phyloP scores from a whole-genome alignment of 53 echinoderm and acorn worm genomes.

The Echinarachnius parma region DNA sequence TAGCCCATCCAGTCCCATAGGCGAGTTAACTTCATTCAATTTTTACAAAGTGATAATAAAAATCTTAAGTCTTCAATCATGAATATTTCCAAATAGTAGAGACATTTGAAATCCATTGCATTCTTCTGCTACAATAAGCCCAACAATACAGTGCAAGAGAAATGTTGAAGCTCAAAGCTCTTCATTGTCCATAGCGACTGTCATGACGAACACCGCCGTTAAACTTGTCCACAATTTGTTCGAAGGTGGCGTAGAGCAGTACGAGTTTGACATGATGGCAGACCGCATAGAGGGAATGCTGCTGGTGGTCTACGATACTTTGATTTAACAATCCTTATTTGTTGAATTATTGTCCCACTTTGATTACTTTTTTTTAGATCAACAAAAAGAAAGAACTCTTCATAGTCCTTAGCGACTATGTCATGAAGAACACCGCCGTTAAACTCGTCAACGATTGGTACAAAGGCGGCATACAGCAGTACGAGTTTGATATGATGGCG shows the following conservation, averaged over 20 bases:
- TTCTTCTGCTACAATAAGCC: too few relatives aligned
- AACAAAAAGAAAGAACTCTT: constrained; percentile 26
- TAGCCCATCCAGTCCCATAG: too few relatives aligned
- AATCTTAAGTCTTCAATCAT: too few relatives aligned
- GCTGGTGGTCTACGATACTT: constrained; percentile 3
- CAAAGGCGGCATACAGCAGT: constrained; percentile 53
- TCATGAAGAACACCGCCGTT: constrained; percentile 11
- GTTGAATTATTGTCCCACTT: background rate
- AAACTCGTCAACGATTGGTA: constrained; percentile 54
- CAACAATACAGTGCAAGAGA: too few relatives aligned
- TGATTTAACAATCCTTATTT: background rate
- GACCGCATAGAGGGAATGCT: constrained; percentile 48
- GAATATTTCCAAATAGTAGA: too few relatives aligned
- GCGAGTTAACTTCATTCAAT: too few relatives aligned
- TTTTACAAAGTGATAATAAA: too few relatives aligned
- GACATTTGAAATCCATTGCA: too few relatives aligned
- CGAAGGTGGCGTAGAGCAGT: constrained; percentile 54
- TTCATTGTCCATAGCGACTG: too few relatives aligned
- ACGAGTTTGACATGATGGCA: constrained; percentile 56
- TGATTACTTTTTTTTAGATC: too few relatives aligned
- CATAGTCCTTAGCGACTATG: constrained; percentile 8
- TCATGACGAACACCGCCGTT: constrained; percentile 8
- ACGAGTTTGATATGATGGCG: constrained; percentile 56
- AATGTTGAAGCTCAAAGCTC: too few relatives aligned
- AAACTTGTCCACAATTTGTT: constrained; percentile 51